Percentiles rank a stretch among this genome's conserved stretches.
phyloP scores from a whole-genome alignment of 2,888 invertebrate genomes.

The Melangyna quadrimaculata region DNA sequence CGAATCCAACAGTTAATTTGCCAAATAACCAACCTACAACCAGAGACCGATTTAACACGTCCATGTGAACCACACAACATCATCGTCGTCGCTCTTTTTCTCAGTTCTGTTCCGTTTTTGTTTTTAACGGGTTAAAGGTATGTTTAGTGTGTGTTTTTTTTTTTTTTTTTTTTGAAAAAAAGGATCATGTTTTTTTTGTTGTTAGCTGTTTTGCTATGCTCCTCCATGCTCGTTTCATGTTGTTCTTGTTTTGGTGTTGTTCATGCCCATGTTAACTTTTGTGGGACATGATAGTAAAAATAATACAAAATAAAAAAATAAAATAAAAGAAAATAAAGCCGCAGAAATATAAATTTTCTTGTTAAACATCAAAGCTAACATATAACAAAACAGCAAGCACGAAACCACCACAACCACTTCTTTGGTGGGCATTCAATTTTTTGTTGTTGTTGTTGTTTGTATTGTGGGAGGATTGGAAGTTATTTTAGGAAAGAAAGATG shows the following conservation, averaged over 20 bases:
- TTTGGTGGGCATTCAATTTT: conserved; percentile 27
- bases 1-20: neutral
- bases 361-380: conserved; percentile 68
- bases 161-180: conserved; percentile 7
- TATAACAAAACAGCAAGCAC: conserved; percentile 31
- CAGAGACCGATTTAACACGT: conserved; percentile 21
- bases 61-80: conserved; percentile 44
- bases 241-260: conserved; percentile 56
- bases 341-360: conserved; percentile 66
- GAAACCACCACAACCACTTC: conserved; percentile 22
- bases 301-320: neutral
- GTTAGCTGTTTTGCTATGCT: neutral
- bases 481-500: neutral
- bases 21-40: neutral
- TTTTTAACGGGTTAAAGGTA: conserved; percentile 9
- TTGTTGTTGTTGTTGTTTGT: neutral
- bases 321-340: conserved; percentile 19
- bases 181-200: conserved; percentile 60
- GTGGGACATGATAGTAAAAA: conserved; percentile 67
- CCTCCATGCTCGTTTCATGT: conserved; percentile 19
- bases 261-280: conserved; percentile 66
- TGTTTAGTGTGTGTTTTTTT: neutral
- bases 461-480: conserved; percentile 32
- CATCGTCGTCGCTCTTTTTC: conserved; percentile 12
- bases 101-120: neutral